Conservation (phyloP, 2,797 vertebrate species). For the Phataginus tetradactyla region DNA sequence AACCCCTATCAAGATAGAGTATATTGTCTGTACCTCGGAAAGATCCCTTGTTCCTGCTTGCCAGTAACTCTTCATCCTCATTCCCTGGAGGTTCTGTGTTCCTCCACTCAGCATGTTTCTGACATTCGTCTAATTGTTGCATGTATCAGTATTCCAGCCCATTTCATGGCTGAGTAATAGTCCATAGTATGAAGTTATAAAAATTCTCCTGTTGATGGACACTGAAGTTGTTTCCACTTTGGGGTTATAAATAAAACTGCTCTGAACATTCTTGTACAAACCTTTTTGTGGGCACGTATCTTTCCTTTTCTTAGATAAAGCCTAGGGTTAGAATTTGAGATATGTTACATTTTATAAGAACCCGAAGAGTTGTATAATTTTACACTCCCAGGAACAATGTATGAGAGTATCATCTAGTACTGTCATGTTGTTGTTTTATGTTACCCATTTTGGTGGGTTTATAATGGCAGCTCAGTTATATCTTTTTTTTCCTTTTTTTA, state of each 20-base stretch:
- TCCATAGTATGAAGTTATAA: not conserved
- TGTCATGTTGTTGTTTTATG: not conserved
- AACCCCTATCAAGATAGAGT: not conserved
- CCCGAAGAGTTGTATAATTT: not conserved
- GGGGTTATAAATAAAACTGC: not conserved
- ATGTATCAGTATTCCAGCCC: fast-evolving
- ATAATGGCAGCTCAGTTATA: not conserved
- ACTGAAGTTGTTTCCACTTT: not conserved
- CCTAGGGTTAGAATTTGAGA: not conserved
- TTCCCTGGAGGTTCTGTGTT: not conserved
- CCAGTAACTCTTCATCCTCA: not conserved
- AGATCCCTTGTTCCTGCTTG: not conserved
- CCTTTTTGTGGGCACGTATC: not conserved
- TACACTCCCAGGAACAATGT: not conserved
- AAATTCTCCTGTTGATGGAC: not conserved
- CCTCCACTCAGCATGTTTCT: not conserved
- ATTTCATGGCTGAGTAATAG: not conserved
- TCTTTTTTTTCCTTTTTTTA: no score
- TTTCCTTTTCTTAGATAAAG: not conserved
- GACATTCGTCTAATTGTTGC: not conserved
- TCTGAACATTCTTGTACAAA: not conserved
- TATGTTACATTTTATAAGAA: not conserved
- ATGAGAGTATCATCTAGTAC: not conserved
- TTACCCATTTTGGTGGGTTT: not conserved
- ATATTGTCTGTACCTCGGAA: not conserved